These are phyloP conservation scores for Drosophila hawaiiensis DNA, from an alignment of 2,888 invertebrate genomes.

Conservation along the genomic window DNA sequence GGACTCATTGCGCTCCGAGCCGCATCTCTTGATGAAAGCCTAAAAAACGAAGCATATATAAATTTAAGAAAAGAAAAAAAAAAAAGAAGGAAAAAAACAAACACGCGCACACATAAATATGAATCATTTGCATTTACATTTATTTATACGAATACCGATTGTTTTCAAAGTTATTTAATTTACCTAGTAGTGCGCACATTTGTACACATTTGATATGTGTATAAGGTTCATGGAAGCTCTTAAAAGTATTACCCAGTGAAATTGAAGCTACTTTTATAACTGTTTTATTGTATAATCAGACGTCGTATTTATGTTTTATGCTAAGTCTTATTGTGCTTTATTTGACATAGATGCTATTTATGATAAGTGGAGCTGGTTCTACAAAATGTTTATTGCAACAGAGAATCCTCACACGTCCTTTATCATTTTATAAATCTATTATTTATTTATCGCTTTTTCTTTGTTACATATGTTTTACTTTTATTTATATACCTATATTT, in stretches of 20 bases:
- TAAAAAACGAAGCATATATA: constrained; percentile 48
- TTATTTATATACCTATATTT: constrained; percentile 5
- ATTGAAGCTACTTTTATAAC: constrained; percentile 40
- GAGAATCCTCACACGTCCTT: constrained; percentile 31
- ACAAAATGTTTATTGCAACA: constrained; percentile 12
- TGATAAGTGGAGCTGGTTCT: constrained; percentile 25
- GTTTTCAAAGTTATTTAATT: constrained; percentile 17
- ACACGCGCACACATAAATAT: constrained; percentile 32
- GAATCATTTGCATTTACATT: constrained; percentile 63
- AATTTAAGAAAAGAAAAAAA: background rate
- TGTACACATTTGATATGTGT: constrained; percentile 30
- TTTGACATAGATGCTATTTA: constrained; percentile 44
- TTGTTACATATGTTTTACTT: constrained; percentile 30
- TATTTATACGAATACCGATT: constrained; percentile 33
- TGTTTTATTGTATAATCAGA: constrained; percentile 25
- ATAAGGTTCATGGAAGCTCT: constrained; percentile 40
- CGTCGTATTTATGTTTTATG: constrained; percentile 42
- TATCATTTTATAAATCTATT: constrained; percentile 26
- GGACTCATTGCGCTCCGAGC: constrained; percentile 85
- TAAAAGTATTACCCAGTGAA: constrained; percentile 70
- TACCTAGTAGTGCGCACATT: constrained; percentile 15
- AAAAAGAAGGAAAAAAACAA: constrained; percentile 3
- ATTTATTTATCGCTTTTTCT: constrained; percentile 31
- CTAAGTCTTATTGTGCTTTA: constrained; percentile 54
- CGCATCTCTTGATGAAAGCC: constrained; percentile 84